A percentile compares a stretch with the other conserved stretches of the same genome.
Conservation (phyloP, 2,888 invertebrate genomes). For the Caenorhabditis virilis region DNA sequence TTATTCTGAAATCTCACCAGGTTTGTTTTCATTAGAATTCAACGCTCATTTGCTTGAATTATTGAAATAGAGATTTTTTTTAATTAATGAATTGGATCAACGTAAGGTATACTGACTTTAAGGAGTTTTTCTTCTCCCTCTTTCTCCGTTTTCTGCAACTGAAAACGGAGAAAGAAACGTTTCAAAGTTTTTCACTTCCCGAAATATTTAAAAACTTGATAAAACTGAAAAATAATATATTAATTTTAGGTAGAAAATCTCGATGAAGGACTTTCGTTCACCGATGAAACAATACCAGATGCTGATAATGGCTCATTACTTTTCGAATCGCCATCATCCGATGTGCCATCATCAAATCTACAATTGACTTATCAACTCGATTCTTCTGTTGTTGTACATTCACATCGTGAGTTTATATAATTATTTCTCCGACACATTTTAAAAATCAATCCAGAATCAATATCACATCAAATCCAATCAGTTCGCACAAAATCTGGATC, state of each 20-base stretch:
- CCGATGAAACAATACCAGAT: slow-evolving; percentile 18
- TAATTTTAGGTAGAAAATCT: slow-evolving; percentile 36
- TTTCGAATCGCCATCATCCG: slow-evolving; percentile 17
- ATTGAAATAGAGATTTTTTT: no score
- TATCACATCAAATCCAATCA: slow-evolving; percentile 54
- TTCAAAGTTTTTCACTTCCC: no score
- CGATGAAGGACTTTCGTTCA: slow-evolving; percentile 34
- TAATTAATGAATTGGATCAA: no score
- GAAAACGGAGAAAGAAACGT: no score
- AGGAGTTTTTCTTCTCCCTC: no score
- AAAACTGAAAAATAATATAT: neutral
- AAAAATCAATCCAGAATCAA: slow-evolving; percentile 37
- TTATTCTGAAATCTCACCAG: no score
- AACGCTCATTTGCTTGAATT: no score
- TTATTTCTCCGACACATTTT: neutral
- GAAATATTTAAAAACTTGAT: neutral
- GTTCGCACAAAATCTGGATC: slow-evolving; percentile 41
- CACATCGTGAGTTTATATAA: slow-evolving; percentile 26
- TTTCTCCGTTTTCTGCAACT: no score
- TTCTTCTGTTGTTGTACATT: slow-evolving; percentile 35
- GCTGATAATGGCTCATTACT: slow-evolving; percentile 18
- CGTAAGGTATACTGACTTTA: no score
- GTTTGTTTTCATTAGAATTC: no score
- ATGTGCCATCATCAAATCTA: slow-evolving; percentile 1
- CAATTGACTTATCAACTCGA: slow-evolving; percentile 41